Evolutionary conservation across 2,113 vertebrate genomes (phyloP).

Genomic region (Tringa solitaria): DNA sequence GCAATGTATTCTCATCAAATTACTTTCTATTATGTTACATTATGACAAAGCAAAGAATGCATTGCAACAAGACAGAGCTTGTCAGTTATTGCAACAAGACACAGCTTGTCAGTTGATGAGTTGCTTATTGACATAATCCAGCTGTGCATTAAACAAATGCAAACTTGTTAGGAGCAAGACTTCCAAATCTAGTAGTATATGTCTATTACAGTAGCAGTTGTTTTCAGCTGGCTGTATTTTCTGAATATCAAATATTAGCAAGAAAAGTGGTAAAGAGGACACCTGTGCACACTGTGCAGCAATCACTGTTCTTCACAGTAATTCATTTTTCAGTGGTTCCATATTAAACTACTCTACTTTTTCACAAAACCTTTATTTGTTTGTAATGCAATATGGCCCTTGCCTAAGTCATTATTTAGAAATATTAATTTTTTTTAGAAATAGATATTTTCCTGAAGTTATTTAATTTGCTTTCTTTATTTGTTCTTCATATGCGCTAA

Average conservation of each 20-base stretch:
- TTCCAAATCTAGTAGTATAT: conserved; percentile 9
- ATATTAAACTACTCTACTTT: neutral
- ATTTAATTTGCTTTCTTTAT: neutral
- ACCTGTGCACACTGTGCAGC: neutral
- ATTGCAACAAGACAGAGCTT: neutral
- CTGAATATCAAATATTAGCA: neutral
- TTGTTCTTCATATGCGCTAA: neutral
- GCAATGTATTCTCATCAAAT: neutral
- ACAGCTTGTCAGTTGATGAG: neutral
- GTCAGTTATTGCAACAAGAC: neutral
- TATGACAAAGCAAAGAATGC: neutral
- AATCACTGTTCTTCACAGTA: neutral
- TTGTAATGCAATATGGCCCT: neutral
- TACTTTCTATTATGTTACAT: neutral
- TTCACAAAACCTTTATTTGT: neutral
- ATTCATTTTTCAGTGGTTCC: neutral
- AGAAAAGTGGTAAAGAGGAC: neutral
- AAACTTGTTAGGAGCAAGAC: neutral
- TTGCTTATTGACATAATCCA: neutral
- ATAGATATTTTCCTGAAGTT: neutral
- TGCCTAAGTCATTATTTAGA: neutral
- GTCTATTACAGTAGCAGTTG: neutral
- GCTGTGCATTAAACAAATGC: neutral
- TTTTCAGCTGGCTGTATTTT: neutral
- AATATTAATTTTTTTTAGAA: neutral